Evolutionary conservation across 2,797 vertebrate species (phyloP).

Genomic region (Syngnathus rostellatus): DNA sequence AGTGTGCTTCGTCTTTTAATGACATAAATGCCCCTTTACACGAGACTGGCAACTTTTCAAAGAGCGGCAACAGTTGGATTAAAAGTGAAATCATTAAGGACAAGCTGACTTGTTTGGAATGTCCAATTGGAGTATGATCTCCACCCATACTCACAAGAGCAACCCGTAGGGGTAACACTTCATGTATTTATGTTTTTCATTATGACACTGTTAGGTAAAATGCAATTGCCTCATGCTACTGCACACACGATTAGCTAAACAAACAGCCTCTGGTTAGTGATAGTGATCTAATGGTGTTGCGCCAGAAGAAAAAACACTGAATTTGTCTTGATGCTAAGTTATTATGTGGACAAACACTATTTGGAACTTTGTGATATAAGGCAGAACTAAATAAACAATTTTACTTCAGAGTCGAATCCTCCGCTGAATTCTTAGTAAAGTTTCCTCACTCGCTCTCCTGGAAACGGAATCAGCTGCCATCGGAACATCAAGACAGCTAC

Average conservation of each 20-base stretch:
- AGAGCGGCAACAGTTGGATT: constrained; percentile 33
- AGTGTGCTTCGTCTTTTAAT: constrained; percentile 43
- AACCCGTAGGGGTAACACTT: background rate
- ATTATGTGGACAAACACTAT: constrained; percentile 9
- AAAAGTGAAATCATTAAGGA: constrained; percentile 32
- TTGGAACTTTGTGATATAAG: background rate
- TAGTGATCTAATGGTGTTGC: background rate
- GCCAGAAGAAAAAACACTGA: constrained; percentile 10
- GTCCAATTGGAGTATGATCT: constrained; percentile 33
- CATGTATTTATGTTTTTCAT: background rate
- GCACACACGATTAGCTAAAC: background rate
- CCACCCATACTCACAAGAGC: constrained; percentile 10
- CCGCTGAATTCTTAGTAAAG: constrained; percentile 22
- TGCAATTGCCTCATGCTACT: background rate
- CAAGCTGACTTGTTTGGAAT: constrained; percentile 35
- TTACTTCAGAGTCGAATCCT: background rate
- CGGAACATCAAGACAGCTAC: background rate
- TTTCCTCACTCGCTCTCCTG: constrained; percentile 4
- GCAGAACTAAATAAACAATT: constrained; percentile 1
- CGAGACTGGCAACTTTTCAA: constrained; percentile 32
- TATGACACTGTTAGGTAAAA: background rate
- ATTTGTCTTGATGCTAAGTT: constrained; percentile 21
- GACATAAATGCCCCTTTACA: constrained; percentile 50
- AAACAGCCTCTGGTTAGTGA: background rate
- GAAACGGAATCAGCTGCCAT: constrained; percentile 22